phyloP scores from a whole-genome alignment of 2,888 invertebrate species.

The Limenitis camilla region DNA sequence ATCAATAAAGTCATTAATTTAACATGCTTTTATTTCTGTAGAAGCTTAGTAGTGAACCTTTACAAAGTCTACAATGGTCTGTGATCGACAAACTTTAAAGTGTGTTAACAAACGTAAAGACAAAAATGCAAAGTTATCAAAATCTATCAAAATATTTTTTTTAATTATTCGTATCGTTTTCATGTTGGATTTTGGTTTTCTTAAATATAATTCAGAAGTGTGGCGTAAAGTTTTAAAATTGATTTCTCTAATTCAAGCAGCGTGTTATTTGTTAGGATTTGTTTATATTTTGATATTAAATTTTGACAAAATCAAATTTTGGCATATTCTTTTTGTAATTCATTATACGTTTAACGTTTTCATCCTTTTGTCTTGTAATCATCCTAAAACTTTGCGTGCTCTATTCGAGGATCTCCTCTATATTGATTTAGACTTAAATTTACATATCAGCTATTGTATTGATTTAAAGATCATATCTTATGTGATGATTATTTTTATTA shows the following conservation, averaged over 20 bases:
- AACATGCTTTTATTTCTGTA: no score
- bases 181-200: slow-evolving; percentile 10
- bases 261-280: not conserved
- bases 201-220: not conserved
- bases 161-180: not conserved
- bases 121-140: not conserved
- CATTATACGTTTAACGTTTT: not conserved
- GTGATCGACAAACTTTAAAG: no score
- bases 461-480: slow-evolving; percentile 1
- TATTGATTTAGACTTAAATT: not conserved
- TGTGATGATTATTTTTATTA: not conserved
- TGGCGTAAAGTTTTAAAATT: not conserved
- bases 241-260: not conserved
- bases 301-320: not conserved
- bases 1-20: no score
- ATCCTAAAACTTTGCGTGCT: not conserved
- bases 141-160: slow-evolving; percentile 4
- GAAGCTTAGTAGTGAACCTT: no score
- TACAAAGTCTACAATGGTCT: no score
- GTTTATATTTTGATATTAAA: not conserved
- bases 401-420: not conserved
- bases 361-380: not conserved
- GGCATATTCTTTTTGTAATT: not conserved
- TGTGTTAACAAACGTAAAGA: not conserved
- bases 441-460: not conserved